These are phyloP conservation scores for Cephus pulcher DNA, from an alignment of 2,888 invertebrate genomes.

Conservation along the genomic window DNA sequence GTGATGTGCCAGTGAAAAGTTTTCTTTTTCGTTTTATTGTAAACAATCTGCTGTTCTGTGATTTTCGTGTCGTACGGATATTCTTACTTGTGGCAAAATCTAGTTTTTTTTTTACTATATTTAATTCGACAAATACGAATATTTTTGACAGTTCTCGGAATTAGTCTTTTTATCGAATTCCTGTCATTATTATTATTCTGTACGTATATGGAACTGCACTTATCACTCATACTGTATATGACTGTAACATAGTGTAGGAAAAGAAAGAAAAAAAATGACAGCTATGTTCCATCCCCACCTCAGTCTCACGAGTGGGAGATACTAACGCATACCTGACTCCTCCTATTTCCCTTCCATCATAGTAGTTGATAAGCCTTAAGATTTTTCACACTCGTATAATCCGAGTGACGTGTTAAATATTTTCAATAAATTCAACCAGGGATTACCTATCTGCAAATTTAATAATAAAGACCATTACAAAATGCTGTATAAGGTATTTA, in stretches of 20 bases:
- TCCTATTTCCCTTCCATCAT: constrained; percentile 43
- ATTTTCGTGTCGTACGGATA: neutral
- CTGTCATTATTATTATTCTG: neutral
- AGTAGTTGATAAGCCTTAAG: neutral
- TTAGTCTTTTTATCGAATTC: neutral
- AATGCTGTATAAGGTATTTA: neutral
- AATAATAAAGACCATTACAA: neutral
- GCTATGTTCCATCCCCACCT: constrained; percentile 31
- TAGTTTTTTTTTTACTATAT: neutral
- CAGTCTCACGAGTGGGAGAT: constrained; percentile 22
- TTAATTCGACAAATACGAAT: neutral
- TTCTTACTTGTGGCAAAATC: neutral
- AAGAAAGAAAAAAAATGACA: neutral
- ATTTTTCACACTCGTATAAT: neutral
- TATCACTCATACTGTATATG: neutral
- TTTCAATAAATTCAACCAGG: neutral
- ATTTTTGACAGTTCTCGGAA: neutral
- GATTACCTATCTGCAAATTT: neutral
- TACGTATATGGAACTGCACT: neutral
- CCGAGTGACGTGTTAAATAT: neutral
- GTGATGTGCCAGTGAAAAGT: neutral
- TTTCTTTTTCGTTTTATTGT: neutral
- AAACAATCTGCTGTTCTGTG: neutral
- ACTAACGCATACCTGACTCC: constrained; percentile 46
- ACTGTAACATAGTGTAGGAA: neutral